Evolutionary conservation across 2,797 vertebrate species (phyloP).

Genomic region (Peromyscus nudipes): DNA sequence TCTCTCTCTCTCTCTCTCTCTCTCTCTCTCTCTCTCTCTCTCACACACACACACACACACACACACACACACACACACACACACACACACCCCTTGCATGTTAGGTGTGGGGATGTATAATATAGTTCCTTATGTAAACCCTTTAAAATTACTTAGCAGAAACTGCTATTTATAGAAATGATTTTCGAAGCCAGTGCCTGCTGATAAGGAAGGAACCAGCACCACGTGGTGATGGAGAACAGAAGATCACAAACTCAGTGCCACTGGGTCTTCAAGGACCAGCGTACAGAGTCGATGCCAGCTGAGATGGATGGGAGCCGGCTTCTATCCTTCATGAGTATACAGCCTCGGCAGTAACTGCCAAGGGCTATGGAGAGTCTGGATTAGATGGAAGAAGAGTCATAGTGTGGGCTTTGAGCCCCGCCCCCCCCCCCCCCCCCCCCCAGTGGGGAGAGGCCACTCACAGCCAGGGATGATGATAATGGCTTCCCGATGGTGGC

Average conservation of each 20-base stretch:
- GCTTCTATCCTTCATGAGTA: constrained; percentile 26
- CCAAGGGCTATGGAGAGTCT: constrained; percentile 12
- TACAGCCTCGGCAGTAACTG: constrained; percentile 30
- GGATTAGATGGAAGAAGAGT: background rate
- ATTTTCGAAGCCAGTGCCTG: background rate
- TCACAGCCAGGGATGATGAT: background rate
- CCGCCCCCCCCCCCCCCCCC: background rate
- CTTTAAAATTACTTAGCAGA: constrained; percentile 54
- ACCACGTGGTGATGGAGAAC: background rate
- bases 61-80: too few species aligned
- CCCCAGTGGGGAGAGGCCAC: background rate
- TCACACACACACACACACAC: too few species aligned
- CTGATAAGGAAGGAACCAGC: background rate
- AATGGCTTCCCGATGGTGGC: constrained; percentile 27
- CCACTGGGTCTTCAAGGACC: constrained; percentile 28
- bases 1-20: background rate
- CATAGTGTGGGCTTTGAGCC: constrained; percentile 7
- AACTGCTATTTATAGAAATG: constrained; percentile 55
- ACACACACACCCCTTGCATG: background rate
- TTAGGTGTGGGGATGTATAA: background rate
- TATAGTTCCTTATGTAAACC: background rate
- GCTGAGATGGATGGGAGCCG: background rate
- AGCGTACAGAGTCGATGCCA: constrained; percentile 28
- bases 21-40: background rate
- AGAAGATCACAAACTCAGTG: constrained; percentile 2